A percentile compares a stretch with the other conserved stretches of the same genome.
Evolutionary conservation across 2,888 invertebrate genomes (phyloP).

Genomic region (Punctoribates punctum): DNA sequence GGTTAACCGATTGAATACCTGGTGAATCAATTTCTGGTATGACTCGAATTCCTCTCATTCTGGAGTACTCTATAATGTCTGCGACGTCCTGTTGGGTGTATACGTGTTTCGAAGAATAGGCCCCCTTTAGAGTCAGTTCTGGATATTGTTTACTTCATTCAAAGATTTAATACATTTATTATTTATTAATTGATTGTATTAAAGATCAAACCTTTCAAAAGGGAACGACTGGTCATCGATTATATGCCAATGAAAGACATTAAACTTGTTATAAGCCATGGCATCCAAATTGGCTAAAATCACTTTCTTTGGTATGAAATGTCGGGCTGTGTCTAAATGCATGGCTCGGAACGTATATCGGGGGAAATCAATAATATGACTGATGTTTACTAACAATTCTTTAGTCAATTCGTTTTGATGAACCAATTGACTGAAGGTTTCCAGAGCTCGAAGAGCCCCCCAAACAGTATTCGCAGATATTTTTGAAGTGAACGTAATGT

Average conservation of each 20-base stretch:
- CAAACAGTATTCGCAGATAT: conserved; percentile 47
- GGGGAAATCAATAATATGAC: conserved; percentile 71
- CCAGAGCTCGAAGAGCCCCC: conserved; percentile 59
- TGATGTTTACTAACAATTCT: conserved; percentile 59
- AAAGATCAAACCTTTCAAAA: conserved; percentile 60
- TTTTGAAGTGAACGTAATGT: conserved; percentile 33
- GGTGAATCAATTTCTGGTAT: conserved; percentile 90
- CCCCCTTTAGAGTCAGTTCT: conserved; percentile 59
- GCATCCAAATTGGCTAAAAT: conserved; percentile 65
- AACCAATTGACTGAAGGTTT: conserved; percentile 77
- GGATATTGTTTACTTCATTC: conserved; percentile 64
- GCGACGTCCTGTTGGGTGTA: conserved; percentile 54
- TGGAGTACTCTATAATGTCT: conserved; percentile 72
- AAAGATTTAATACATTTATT: neutral
- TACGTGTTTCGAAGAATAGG: conserved; percentile 51
- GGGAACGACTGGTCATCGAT: conserved; percentile 91
- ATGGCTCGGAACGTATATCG: conserved; percentile 75
- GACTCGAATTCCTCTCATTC: conserved; percentile 74
- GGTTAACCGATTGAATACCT: conserved; percentile 52
- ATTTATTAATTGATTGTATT: neutral
- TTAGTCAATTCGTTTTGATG: conserved; percentile 50
- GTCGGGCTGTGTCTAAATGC: conserved; percentile 79
- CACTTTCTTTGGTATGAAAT: conserved; percentile 67
- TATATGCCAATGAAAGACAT: conserved; percentile 93
- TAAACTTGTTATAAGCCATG: conserved; percentile 85